Evolutionary conservation across 2,113 vertebrate genomes (phyloP), one percentile per base, ranked within the genome.

Genomic region (Benitochromis conjunctus): DNA sequence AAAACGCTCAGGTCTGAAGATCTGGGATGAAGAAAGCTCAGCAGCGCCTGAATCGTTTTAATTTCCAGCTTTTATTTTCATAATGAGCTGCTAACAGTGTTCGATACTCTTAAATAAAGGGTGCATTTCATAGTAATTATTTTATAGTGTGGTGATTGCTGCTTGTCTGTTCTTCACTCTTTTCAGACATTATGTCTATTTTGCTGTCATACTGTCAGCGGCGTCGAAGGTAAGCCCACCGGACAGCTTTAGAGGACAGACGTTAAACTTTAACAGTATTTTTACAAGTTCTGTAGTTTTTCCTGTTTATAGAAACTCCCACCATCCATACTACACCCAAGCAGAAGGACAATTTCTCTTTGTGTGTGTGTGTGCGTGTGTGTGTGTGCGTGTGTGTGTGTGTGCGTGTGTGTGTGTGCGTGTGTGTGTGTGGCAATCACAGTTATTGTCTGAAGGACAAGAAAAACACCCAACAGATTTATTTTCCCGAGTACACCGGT

Each of bases 101-200:
- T 56, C 21, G 13, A 0, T 7, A 2, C 21, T 24, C 54, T 24
- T 55, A 56, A 56, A 24, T 13, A 56, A 56, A 56, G 54, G 2
- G 54, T 4, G 0, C 3, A 24, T 24, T 56, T 56, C 11, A 56
- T 56, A 21, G 54, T 56, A 13, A 56, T 24, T 24, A 56, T 24
- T 1, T 21, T 24, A 56, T 21, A 56, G 54, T 24, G 24, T 7
- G 54, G 12, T 2, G 6, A 13, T 56, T 24, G 54, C 54, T 24
- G 54, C 12, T n/a, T n/a, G n/a, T 24, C n/a, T 12, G 24, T 31
- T 5, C 31, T 31, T 5, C n/a, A 55, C 24, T 13, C 54, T 13
- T 56, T 56, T 0, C 54, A 26, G 54, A 13, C 6, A 6, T n/a
- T n/a, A n/a, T n/a, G n/a, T n/a, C n/a, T n/a, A n/a, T n/a, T n/a